Evolutionary conservation across 2,113 vertebrate species (phyloP).

Genomic region (Suncus etruscus): DNA sequence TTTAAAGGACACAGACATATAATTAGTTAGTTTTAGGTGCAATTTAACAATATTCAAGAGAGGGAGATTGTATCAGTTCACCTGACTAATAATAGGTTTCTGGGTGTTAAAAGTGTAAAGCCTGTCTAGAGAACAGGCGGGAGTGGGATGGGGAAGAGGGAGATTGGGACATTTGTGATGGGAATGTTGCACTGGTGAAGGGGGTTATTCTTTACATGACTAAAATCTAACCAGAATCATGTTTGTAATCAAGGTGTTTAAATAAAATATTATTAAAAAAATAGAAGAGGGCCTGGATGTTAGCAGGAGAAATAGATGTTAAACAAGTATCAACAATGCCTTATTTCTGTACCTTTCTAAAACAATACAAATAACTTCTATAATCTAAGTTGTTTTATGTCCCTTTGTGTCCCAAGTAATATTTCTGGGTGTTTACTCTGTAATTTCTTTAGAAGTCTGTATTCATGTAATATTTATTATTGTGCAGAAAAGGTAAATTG

Average conservation of each 20-base stretch:
- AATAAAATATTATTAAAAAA: too few species aligned
- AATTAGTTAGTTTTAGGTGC: background rate
- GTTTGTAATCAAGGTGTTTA: too few species aligned
- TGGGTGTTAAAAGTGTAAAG: too few species aligned
- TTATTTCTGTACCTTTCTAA: background rate
- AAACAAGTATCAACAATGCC: background rate
- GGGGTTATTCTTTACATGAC: too few species aligned
- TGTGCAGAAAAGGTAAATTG: background rate
- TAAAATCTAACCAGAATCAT: too few species aligned
- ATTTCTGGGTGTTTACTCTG: background rate
- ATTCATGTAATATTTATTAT: background rate
- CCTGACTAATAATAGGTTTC: too few species aligned
- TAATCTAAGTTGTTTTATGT: background rate
- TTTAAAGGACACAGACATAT: background rate
- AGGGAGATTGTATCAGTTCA: background rate
- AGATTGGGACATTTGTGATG: too few species aligned
- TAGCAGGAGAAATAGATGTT: background rate
- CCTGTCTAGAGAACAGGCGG: too few species aligned
- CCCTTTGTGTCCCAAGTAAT: background rate
- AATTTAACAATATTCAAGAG: too few species aligned
- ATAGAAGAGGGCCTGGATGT: too few species aligned
- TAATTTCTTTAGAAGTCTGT: constrained; percentile 4
- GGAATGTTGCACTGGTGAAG: too few species aligned
- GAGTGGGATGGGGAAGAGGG: too few species aligned
- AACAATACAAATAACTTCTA: background rate